These are phyloP conservation scores for Drosophila leontia DNA, from an alignment of 1,140 invertebrate species.

Conservation along the genomic window DNA sequence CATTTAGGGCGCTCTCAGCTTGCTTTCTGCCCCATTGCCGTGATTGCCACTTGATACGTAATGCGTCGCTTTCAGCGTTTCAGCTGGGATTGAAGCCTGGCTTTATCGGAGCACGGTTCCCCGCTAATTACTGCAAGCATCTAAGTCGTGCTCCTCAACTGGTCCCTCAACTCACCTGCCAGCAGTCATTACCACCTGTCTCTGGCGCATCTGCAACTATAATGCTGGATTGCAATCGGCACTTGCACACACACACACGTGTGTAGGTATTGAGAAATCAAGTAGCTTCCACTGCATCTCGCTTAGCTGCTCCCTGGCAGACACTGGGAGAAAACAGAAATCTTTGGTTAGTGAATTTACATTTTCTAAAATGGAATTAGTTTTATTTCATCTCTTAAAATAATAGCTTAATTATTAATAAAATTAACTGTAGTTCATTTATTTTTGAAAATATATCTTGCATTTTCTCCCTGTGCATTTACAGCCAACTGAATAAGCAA, in stretches of 20 bases:
- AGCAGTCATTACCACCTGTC: conserved; percentile 35
- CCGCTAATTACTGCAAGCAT: conserved; percentile 68
- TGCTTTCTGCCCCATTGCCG: conserved; percentile 45
- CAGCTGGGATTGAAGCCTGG: conserved; percentile 33
- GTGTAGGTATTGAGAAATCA: conserved; percentile 35
- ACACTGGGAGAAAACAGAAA: conserved; percentile 3
- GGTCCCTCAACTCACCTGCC: neutral
- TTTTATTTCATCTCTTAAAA: no score
- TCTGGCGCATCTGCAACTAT: conserved; percentile 36
- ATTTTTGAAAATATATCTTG: neutral
- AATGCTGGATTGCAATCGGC: conserved; percentile 53
- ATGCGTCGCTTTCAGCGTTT: conserved; percentile 39
- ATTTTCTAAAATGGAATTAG: no score
- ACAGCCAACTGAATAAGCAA: conserved; percentile 77
- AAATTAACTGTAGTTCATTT: no score
- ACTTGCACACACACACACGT: conserved; percentile 30
- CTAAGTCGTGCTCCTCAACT: conserved; percentile 23
- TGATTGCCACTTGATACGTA: conserved; percentile 48
- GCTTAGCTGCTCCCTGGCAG: neutral
- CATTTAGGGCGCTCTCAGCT: conserved; percentile 25
- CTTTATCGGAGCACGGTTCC: conserved; percentile 43
- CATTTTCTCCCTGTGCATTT: conserved; percentile 10
- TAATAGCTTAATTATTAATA: no score
- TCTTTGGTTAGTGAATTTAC: no score
- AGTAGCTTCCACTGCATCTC: conserved; percentile 33